Evolutionary conservation across 2,797 vertebrate species (phyloP).

Genomic region (Dromococcyx pavoninus): DNA sequence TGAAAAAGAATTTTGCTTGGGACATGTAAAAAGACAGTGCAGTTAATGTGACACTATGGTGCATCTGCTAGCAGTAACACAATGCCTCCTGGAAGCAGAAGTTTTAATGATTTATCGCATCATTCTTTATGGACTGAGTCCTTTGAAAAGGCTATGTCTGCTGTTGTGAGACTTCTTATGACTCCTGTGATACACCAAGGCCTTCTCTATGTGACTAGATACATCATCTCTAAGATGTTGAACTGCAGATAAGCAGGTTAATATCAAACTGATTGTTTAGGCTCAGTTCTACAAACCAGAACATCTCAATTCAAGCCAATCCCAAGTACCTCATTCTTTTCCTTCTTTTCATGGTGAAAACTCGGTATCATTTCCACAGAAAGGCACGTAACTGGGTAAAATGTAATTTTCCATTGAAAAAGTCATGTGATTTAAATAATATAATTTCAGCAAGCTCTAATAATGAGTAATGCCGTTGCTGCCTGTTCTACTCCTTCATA

Average conservation of each 20-base stretch:
- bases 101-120: neutral
- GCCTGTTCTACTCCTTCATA: neutral
- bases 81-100: neutral
- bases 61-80: neutral
- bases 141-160: neutral
- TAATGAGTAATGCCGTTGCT: neutral
- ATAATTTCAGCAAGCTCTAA: neutral
- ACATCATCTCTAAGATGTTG: neutral
- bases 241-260: neutral
- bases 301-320: neutral
- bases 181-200: neutral
- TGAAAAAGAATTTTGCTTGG: neutral
- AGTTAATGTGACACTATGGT: neutral
- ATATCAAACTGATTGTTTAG: neutral
- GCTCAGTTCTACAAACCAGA: neutral
- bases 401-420: neutral
- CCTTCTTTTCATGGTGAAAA: neutral
- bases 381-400: neutral
- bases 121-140: neutral
- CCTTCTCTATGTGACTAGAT: neutral
- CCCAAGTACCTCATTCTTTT: neutral
- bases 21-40: neutral
- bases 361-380: neutral
- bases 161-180: neutral
- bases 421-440: neutral